Conservation (phyloP, 2,797 vertebrate species). For the Alectoris magna region DNA sequence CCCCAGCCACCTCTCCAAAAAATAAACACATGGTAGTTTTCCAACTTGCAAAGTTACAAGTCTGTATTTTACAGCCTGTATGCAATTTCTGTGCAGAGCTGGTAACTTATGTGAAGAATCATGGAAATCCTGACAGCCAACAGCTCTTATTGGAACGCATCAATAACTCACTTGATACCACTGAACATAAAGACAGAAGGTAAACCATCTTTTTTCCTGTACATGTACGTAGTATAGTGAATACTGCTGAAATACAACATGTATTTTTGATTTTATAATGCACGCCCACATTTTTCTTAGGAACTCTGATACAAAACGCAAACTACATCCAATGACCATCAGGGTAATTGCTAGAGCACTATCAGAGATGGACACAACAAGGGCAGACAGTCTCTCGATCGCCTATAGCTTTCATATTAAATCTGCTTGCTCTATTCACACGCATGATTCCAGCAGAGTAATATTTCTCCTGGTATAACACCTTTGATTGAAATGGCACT, state of each 20-base stretch:
- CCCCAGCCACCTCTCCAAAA: background rate
- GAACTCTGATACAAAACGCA: background rate
- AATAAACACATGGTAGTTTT: conserved; percentile 10
- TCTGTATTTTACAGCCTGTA: background rate
- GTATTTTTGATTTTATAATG: background rate
- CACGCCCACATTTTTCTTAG: background rate
- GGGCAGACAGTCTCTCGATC: background rate
- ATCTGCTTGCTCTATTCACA: background rate
- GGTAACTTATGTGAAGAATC: background rate
- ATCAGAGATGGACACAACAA: background rate
- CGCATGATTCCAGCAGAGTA: background rate
- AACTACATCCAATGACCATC: background rate
- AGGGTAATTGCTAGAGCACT: background rate
- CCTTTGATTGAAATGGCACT: background rate
- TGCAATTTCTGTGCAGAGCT: conserved; percentile 34
- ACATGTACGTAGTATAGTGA: background rate
- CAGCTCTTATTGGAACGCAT: conserved; percentile 20
- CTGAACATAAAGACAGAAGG: background rate
- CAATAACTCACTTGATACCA: background rate
- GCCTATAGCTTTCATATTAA: background rate
- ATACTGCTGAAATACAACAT: background rate
- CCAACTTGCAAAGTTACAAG: background rate
- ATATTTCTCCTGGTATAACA: background rate
- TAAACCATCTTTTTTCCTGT: background rate
- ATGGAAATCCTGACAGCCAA: background rate